Base-by-base conservation (phyloP, 2,113 vertebrate genomes). In the Odocoileus virginianus region DNA sequence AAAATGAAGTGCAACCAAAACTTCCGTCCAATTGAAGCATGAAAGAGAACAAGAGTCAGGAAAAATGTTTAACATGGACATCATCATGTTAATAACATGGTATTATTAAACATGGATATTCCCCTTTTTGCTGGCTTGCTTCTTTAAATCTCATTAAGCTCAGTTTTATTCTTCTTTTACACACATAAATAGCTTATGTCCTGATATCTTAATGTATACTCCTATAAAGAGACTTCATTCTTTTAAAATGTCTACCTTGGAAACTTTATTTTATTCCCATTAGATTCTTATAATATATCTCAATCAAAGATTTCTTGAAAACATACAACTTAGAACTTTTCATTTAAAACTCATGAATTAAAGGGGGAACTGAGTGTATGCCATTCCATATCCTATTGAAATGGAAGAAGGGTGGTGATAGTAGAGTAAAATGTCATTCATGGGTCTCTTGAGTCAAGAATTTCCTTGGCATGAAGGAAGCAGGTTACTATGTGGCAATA, bases 351-450 rank as follows among this genome's bases (percentile, higher is more conserved):
- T 4, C 1, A 84, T 27, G 43, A 55, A 36, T 86, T 21, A 55
- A 71, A 83, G 4, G 36, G 1, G 47, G 2, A 17, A n/a, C 52
- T 25, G 43, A 88, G 33, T 50, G 7, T 28, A 27, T 45, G 13
- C 7, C 40, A 45, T 30, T 61, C 3, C 5, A 0, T 83, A 8
- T 91, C 2, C 4, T 15, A 3, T 43, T 89, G 14, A 5, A 88
- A 54, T 4, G 13, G 4, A 27, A n/a, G 10, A 47, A 9, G 0
- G 0, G 3, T 47, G 15, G 14, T 60, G 6, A 94, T 14, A 7
- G 3, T 2, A 55, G 4, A 81, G 6, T 85, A 19, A 6, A 94
- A 61, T 55, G 14, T 25, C 2, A 6, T 64, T 9, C 2, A 25
- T 83, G 19, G 6, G 19, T 54, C 6, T 17, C 25, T 86, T 36